Conservation (phyloP, 2,888 invertebrate genomes). For the Rhagophthalmus giganteus region DNA sequence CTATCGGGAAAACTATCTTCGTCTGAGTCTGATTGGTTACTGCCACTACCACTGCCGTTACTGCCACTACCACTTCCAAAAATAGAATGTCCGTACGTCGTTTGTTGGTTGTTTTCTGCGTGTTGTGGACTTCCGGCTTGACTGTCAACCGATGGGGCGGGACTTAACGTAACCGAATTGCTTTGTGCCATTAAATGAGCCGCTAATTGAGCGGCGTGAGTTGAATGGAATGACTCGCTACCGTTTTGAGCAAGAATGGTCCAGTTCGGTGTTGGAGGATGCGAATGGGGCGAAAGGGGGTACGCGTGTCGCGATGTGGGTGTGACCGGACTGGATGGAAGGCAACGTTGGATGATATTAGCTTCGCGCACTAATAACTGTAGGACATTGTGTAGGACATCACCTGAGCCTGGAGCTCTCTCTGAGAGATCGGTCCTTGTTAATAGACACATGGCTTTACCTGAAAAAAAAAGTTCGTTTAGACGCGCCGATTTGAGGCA, state of each 20-base stretch:
- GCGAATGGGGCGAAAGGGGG: constrained; percentile 79
- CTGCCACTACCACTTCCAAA: constrained; percentile 53
- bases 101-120: constrained; percentile 57
- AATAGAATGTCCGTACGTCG: constrained; percentile 52
- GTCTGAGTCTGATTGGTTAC: constrained; percentile 81
- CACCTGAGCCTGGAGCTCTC: constrained; percentile 90
- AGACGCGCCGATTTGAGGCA: too few relatives aligned
- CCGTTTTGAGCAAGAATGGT: constrained; percentile 54
- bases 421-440: constrained; percentile 89
- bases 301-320: constrained; percentile 76
- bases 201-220: constrained; percentile 64
- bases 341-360: constrained; percentile 74
- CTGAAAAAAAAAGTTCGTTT: constrained; percentile 55
- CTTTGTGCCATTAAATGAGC: constrained; percentile 74
- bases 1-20: constrained; percentile 65
- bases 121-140: constrained; percentile 84
- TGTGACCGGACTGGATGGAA: constrained; percentile 80
- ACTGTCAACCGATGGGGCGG: constrained; percentile 87
- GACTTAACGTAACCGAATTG: constrained; percentile 88
- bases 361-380: constrained; percentile 84
- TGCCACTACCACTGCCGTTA: constrained; percentile 66
- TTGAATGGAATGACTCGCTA: constrained; percentile 46
- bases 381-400: constrained; percentile 90
- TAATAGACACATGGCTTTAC: constrained; percentile 88
- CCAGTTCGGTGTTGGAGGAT: constrained; percentile 82